These are phyloP conservation scores for Neotoma lepida DNA, from an alignment of 2,113 vertebrate species.

Conservation along the genomic window DNA sequence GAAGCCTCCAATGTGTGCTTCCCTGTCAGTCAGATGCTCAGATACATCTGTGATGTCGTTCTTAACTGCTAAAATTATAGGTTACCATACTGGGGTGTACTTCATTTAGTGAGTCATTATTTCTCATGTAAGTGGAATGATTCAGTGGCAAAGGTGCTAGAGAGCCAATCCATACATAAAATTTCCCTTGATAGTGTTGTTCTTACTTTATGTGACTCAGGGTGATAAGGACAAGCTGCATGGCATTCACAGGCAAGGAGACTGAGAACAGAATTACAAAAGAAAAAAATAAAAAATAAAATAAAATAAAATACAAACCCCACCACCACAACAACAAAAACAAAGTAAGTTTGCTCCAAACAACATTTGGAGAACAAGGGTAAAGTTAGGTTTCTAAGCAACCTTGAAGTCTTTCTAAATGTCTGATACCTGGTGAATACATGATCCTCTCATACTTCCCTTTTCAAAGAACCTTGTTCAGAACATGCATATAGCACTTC, in stretches of 20 bases:
- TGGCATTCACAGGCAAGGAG: background rate
- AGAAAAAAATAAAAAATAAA: background rate
- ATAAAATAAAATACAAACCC: background rate
- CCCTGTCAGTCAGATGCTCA: background rate
- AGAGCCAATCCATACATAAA: background rate
- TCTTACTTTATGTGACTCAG: background rate
- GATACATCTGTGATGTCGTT: background rate
- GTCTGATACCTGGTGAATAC: background rate
- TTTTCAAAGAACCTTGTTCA: background rate
- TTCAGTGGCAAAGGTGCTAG: background rate
- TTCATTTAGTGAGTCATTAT: background rate
- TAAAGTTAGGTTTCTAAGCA: background rate
- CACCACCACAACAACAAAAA: background rate
- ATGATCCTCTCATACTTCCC: background rate
- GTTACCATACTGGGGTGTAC: background rate
- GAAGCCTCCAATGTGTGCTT: background rate
- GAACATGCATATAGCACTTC: background rate
- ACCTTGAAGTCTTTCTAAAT: background rate
- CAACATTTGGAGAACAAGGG: background rate
- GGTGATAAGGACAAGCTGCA: background rate
- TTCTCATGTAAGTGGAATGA: background rate
- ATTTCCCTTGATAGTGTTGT: background rate
- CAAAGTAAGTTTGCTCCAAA: background rate
- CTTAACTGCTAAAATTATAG: background rate
- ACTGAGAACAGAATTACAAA: background rate